Evolutionary conservation across 2,888 invertebrate genomes (phyloP), one percentile per base, ranked within the genome.

Genomic region (Ramazzottius varieornatus): DNA sequence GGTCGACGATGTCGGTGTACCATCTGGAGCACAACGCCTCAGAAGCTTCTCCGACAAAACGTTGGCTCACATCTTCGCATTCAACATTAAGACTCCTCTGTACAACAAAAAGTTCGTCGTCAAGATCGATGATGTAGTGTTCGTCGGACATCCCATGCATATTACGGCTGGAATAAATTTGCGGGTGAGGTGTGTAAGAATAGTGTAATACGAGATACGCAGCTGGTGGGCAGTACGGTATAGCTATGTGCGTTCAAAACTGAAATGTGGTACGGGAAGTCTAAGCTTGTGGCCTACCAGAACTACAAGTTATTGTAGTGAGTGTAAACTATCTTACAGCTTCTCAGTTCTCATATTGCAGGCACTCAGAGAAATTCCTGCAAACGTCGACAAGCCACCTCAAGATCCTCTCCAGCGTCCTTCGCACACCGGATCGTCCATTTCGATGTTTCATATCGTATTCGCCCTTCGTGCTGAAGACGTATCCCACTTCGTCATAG

Each of bases 121-220:
- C 0, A 92, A 93, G 81, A 85, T 94, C 0, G 92, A 94, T 77
- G 90, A 93, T 80, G 88, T 93, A 0, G 80, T 92, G 63, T 94
- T 94, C 78, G 88, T 94, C 16, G 90, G 93, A 0, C 92, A 91
- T 76, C 93, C 94, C 0, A 88, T 89, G 1, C 76, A 69, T 16
- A 64, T 75, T 34, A 8, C 40, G 20, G 40, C 40, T 8, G 20
- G 20, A 8, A n/a, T 8, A 63, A 63, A 63, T 29, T n/a, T n/a
- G n/a, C n/a, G n/a, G n/a, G n/a, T n/a, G n/a, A n/a, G n/a, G n/a
- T n/a, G n/a, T n/a, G n/a, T n/a, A n/a, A n/a, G n/a, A n/a, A n/a
- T n/a, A n/a, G n/a, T n/a, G n/a, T n/a, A n/a, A n/a, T n/a, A n/a
- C n/a, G n/a, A n/a, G n/a, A n/a, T n/a, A n/a, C n/a, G n/a, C n/a